Percentiles rank a stretch among this genome's conserved stretches.
These are phyloP conservation scores for Myiagra hebetior DNA, from an alignment of 2,113 vertebrate species.

Conservation along the genomic window DNA sequence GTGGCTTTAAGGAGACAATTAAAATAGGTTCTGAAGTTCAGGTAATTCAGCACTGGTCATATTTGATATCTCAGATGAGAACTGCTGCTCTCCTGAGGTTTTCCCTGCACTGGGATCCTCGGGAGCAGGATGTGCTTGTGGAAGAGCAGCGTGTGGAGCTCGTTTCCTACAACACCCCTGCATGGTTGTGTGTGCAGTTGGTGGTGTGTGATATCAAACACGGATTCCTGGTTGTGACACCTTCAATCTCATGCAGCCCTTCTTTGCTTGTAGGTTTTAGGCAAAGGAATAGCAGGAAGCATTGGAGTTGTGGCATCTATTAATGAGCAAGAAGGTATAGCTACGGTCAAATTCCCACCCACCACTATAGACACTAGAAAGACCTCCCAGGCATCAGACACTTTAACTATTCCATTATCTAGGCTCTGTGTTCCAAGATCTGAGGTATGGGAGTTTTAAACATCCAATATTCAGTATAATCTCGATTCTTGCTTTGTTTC, in stretches of 20 bases:
- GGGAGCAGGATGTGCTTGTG: background rate
- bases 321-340: slow-evolving; percentile 97
- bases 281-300: slow-evolving; percentile 92
- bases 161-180: background rate
- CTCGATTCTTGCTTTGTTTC: background rate
- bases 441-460: slow-evolving; percentile 81
- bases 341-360: slow-evolving; percentile 92
- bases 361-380: slow-evolving; percentile 84
- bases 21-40: slow-evolving; percentile 99
- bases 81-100: background rate
- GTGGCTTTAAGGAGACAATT: slow-evolving; percentile 98
- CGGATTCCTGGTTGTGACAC: background rate
- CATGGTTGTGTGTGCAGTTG: background rate
- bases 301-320: slow-evolving; percentile 94
- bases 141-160: background rate
- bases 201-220: background rate
- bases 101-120: background rate
- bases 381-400: slow-evolving; percentile 92
- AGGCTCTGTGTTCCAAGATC: slow-evolving; percentile 95
- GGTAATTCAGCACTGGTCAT: slow-evolving; percentile 65
- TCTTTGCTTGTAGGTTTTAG: slow-evolving; percentile 82
- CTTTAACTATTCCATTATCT: slow-evolving; percentile 91
- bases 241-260: background rate
- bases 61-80: background rate
- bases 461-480: slow-evolving; percentile 14